A percentile compares a stretch with the other conserved stretches of the same genome.
phyloP scores from a whole-genome alignment of 2,888 invertebrate genomes.

The Ariolimax columbianus region DNA sequence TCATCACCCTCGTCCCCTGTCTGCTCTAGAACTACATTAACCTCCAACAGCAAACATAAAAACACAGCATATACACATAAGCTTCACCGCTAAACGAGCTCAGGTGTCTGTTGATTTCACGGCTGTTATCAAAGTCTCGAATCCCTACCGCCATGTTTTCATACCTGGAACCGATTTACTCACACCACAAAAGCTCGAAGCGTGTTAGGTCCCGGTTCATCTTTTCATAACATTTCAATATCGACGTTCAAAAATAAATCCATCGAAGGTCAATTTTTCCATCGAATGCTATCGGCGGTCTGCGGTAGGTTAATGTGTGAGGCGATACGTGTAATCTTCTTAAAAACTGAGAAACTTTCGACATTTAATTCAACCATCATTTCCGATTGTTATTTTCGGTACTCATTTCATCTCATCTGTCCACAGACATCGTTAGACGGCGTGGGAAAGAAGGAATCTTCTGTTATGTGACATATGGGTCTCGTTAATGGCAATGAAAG shows the following conservation, averaged over 20 bases:
- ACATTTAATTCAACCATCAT: no score
- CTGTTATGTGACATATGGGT: no score
- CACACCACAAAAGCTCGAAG: slow-evolving; percentile 15
- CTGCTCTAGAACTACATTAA: no score
- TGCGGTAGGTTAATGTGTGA: slow-evolving; percentile 16
- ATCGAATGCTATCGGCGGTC: background rate
- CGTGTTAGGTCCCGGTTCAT: slow-evolving; percentile 14
- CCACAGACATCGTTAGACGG: no score
- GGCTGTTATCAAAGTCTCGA: slow-evolving; percentile 1
- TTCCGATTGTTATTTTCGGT: no score
- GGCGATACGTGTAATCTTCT: no score
- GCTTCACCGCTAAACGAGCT: background rate
- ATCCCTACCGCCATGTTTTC: slow-evolving; percentile 20
- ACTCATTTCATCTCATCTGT: no score
- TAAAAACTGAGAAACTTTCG: no score
- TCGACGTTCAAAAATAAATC: slow-evolving; percentile 13
- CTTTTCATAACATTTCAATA: slow-evolving; percentile 39
- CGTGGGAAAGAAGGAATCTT: no score
- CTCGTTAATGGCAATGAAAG: no score
- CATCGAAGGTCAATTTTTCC: slow-evolving; percentile 13
- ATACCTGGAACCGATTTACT: slow-evolving; percentile 17
- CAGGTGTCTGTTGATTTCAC: background rate
- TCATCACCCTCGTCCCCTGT: no score
- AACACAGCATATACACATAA: background rate
- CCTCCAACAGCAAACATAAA: no score